Evolutionary conservation across 2,797 vertebrate species (phyloP), one percentile per base, ranked within the genome.

Genomic region (Adrianichthys oophorus): DNA sequence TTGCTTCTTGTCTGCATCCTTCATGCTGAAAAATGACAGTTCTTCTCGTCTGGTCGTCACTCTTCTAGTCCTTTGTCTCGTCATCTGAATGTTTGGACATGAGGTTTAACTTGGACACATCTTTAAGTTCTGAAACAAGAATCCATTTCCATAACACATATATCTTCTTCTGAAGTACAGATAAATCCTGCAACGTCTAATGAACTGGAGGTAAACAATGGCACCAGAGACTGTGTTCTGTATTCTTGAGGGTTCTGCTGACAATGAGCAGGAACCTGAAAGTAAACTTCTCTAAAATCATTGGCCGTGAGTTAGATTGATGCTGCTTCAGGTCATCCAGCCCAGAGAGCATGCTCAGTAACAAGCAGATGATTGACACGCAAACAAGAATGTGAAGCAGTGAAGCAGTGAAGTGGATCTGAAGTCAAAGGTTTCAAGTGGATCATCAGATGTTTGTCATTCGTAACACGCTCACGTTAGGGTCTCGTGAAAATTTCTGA

Each of bases 251-350:
- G 41, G 26, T 32, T 8, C 17, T 32, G 50, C 41, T 21, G 23
- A 51, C 15, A 21, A 5, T 24, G 15, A 45, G 19, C 19, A 52
- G 41, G 32, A 37, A 37, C 32, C 32, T 37, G 32, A 37, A 32
- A 32, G 29, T 8, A 12, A 10, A 26, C 6, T 26, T 26, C 4
- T 26, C 24, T 26, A 6, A 26, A 26, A 2, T 29, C 6, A 29
- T 29, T 7, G 8, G 29, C 24, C 4, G 32, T 56, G 52, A 19
- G 18, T 46, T 53, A 15, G 52, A 66, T 16, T 12, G 44, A 41
- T 41, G 56, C 21, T 81, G 90, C 87, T 92, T 92, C 84, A 88
- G 95, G 96, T 92, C 93, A 92, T 83, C 89, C 92, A 97, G 92
- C 94, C 95, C 93, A 55, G 76, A 92, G 92, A 76, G 82, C 90